Evolutionary conservation across 2,113 vertebrate species (phyloP).

Genomic region (Mesocricetus auratus): DNA sequence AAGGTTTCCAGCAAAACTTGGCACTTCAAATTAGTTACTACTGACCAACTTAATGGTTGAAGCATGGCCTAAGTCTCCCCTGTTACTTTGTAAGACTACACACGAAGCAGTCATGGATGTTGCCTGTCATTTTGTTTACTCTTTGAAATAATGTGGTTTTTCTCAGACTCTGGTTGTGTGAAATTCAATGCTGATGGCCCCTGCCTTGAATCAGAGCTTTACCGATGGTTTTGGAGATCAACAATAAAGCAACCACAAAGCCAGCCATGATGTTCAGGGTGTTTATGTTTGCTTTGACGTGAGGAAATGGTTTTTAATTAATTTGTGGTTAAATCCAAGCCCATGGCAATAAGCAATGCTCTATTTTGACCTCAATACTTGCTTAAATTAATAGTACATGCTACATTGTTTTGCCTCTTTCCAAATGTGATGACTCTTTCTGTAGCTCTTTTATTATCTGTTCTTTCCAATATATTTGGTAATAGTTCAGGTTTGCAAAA

Average conservation of each 20-base stretch:
- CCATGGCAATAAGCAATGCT: neutral
- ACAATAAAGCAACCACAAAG: neutral
- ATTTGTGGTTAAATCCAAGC: neutral
- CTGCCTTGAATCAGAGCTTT: neutral
- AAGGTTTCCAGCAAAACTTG: neutral
- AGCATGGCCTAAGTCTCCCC: neutral
- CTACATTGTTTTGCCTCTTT: conserved; percentile 36
- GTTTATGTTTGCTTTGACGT: neutral
- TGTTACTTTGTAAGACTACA: conserved; percentile 40
- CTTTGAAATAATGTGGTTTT: conserved; percentile 54
- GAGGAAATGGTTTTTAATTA: conserved; percentile 41
- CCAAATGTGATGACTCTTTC: neutral
- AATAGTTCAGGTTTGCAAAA: conserved; percentile 44
- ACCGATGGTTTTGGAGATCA: conserved; percentile 6
- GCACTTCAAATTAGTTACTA: conserved; percentile 61
- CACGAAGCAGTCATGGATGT: neutral
- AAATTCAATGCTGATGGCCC: conserved; percentile 22
- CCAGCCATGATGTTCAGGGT: neutral
- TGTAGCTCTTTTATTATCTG: neutral
- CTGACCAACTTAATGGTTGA: conserved; percentile 23
- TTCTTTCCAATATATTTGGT: conserved; percentile 52
- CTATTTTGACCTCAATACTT: conserved; percentile 27
- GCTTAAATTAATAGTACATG: conserved; percentile 29
- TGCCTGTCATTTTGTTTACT: conserved; percentile 14
- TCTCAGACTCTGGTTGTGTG: neutral